phyloP scores from a whole-genome alignment of 2,888 invertebrate genomes.

The Liopterus haemorrhoidalis region DNA sequence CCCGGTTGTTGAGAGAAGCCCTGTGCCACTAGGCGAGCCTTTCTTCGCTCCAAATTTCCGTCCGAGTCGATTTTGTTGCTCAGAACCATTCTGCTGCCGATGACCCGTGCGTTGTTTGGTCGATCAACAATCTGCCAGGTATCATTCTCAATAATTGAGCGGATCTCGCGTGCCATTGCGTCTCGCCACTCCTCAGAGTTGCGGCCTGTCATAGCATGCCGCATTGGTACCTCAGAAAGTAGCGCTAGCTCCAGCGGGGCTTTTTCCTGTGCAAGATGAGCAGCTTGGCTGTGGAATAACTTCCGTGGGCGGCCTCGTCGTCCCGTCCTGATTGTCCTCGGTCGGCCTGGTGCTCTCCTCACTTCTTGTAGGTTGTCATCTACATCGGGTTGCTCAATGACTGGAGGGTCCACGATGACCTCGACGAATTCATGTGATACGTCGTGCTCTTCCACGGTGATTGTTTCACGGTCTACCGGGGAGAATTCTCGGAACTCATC shows the following conservation, averaged over 20 bases:
- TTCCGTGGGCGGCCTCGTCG: slow-evolving; percentile 5
- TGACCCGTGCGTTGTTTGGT: slow-evolving; percentile 7
- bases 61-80: slow-evolving; percentile 2
- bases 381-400: slow-evolving; percentile 1
- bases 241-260: neutral
- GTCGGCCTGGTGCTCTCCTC: slow-evolving; percentile 9
- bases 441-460: slow-evolving; percentile 3
- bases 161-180: slow-evolving; percentile 3
- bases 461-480: slow-evolving; percentile 1
- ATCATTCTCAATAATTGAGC: slow-evolving; percentile 5
- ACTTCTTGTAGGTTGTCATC: slow-evolving; percentile 2
- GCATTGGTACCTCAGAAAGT: slow-evolving; percentile 6
- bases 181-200: slow-evolving; percentile 2
- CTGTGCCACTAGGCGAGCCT: slow-evolving; percentile 27
- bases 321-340: neutral
- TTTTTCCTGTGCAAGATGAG: neutral
- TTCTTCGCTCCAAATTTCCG: too few species aligned
- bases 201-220: neutral
- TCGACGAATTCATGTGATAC: slow-evolving; percentile 3
- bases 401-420: slow-evolving; percentile 1
- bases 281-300: neutral
- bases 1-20: slow-evolving; percentile 25
- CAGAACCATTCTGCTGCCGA: slow-evolving; percentile 9
- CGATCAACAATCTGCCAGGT: slow-evolving; percentile 9
- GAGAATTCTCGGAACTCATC: slow-evolving; percentile 1